Base-by-base conservation (phyloP, 2,113 vertebrate species). In the Paramormyrops kingsleyae region DNA sequence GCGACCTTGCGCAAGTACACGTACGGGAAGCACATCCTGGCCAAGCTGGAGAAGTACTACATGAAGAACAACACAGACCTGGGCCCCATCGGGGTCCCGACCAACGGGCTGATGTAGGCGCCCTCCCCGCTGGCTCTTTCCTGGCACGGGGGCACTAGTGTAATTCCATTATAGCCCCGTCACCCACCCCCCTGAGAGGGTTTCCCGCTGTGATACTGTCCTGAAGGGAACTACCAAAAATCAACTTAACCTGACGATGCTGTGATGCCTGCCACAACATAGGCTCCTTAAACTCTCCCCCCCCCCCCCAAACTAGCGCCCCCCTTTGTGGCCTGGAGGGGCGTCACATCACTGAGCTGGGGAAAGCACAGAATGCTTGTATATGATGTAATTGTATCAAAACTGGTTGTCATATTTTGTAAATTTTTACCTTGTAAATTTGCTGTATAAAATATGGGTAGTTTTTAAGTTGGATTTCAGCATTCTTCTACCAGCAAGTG, bases 351-450 rank as follows among this genome's bases (percentile, higher is more conserved):
- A 84, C 80, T n/a, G 49, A 89, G 95, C 96, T 96, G 97, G 96
- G 96, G 94, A 94, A 96, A 97, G 97, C 97, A 97, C 97, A 97
- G 97, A 95, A 97, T 95, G 96, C 95, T 94, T 98, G 97, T 98
- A 98, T 97, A 98, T 98, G 96, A 98, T 98, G 96, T 97, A 98
- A 97, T 95, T 97, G 96, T 97, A 97, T 97, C 97, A 96, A 94
- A 97, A 97, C 96, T 96, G 96, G 94, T 96, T 98, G 97, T 98
- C 97, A 97, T 97, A 97, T 97, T 97, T 98, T 99, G 97, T 99
- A 99, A 97, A 98, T 98, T 98, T 98, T 98, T 98, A 99, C 96
- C 97, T 98, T 99, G 97, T 98, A 98, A 98, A 99, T 98, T 98
- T 95, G 97, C 96, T 97, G 96, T 98, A 97, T 94, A 95, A 94